phyloP scores from a whole-genome alignment of 2,113 vertebrate species.

The Amphilophus citrinellus region DNA sequence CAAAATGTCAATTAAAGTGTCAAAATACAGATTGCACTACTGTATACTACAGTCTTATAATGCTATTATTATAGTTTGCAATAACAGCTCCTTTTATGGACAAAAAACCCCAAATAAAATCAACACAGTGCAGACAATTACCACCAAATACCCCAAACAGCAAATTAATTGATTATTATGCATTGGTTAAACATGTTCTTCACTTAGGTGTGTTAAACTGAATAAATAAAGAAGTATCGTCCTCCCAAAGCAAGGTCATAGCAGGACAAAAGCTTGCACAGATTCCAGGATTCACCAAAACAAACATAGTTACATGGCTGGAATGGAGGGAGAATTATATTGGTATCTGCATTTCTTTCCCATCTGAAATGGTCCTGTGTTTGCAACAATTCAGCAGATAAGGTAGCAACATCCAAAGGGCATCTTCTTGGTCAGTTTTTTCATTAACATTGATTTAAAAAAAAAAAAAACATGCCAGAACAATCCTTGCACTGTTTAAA shows the following conservation, averaged over 20 bases:
- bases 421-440: background rate
- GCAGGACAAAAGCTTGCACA: background rate
- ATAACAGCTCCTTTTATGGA: background rate
- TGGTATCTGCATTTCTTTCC: background rate
- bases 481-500: slow-evolving; percentile 11
- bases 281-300: background rate
- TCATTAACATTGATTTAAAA: background rate
- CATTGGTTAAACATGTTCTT: background rate
- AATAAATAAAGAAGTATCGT: background rate
- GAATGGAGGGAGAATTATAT: background rate
- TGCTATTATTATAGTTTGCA: background rate
- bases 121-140: background rate
- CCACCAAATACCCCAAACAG: background rate
- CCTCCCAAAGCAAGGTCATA: background rate
- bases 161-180: background rate
- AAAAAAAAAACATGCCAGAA: background rate
- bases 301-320: background rate
- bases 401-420: background rate
- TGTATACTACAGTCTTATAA: background rate
- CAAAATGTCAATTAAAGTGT: background rate
- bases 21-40: background rate
- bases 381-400: background rate
- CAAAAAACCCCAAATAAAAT: background rate
- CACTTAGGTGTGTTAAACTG: background rate
- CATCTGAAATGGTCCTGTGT: background rate